Conservation (phyloP, 2,797 vertebrate species). For the Lagodon rhomboides region DNA sequence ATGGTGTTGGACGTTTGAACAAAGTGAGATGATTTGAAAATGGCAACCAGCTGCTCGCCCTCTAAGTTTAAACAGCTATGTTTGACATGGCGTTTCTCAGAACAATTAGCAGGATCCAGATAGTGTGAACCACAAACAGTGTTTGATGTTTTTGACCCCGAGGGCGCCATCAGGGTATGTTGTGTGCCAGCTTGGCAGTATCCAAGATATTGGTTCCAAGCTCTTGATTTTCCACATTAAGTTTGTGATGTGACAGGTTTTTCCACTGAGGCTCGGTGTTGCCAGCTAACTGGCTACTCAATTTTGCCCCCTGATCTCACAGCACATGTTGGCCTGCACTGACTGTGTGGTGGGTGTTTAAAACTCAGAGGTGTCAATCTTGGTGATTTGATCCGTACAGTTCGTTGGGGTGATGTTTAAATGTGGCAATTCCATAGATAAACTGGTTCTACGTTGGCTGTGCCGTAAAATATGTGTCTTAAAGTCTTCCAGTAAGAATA, state of each 20-base stretch:
- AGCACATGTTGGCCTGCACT: constrained; percentile 9
- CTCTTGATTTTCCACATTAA: constrained; percentile 54
- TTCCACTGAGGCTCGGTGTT: constrained; percentile 41
- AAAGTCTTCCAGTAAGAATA: background rate
- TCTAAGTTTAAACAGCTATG: background rate
- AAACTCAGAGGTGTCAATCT: constrained; percentile 36
- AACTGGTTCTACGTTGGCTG: background rate
- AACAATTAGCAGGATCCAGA: constrained; percentile 17
- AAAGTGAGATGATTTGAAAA: constrained; percentile 9
- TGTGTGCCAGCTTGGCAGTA: constrained; percentile 7
- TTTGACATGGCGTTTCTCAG: constrained; percentile 20
- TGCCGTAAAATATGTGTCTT: background rate
- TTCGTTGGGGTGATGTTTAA: background rate
- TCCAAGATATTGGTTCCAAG: constrained; percentile 42
- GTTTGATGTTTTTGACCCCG: constrained; percentile 38
- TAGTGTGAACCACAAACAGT: constrained; percentile 27
- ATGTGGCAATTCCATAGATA: background rate
- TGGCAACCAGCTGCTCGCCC: constrained; percentile 8
- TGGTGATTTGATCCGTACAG: constrained; percentile 2
- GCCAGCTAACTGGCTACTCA: constrained; percentile 15
- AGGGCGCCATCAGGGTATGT: constrained; percentile 11
- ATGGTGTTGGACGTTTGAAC: background rate
- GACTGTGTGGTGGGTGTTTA: constrained; percentile 7
- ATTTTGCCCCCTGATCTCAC: constrained; percentile 27
- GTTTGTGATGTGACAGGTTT: constrained; percentile 49